These are phyloP conservation scores for Platichthys stellatus DNA, from an alignment of 2,113 vertebrate species.

Conservation along the genomic window DNA sequence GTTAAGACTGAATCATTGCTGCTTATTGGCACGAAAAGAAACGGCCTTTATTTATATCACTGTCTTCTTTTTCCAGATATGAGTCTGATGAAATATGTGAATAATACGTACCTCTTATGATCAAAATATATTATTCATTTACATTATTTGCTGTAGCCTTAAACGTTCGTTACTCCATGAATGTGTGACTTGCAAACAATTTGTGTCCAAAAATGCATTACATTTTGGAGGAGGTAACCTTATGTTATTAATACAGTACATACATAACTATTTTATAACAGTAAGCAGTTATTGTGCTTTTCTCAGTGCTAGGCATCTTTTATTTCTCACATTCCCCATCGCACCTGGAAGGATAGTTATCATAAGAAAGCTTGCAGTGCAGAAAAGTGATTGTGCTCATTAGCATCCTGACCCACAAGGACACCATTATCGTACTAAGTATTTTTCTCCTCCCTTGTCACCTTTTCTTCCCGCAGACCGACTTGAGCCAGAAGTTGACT, in stretches of 20 bases:
- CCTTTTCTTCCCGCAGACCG: constrained; percentile 67
- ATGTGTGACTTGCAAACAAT: not conserved
- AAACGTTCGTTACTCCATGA: not conserved
- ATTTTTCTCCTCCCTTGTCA: not conserved
- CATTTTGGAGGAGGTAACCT: too few species aligned
- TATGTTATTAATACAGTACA: not conserved
- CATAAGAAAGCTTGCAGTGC: not conserved
- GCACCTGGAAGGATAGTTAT: not conserved
- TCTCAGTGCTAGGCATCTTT: not conserved
- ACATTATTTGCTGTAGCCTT: not conserved
- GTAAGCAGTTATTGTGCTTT: not conserved
- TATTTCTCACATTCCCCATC: not conserved
- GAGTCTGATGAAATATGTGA: not conserved
- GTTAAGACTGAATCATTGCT: not conserved
- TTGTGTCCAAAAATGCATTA: not conserved
- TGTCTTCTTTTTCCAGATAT: not conserved
- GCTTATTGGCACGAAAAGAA: not conserved
- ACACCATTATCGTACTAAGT: not conserved
- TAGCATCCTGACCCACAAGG: constrained; percentile 5
- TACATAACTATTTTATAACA: not conserved
- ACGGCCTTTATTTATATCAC: not conserved
- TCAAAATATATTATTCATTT: not conserved
- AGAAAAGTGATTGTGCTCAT: constrained; percentile 33
- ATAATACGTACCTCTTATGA: not conserved
- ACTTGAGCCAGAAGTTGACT: constrained; percentile 81